Evolutionary conservation across 2,888 invertebrate species (phyloP).

Genomic region (Asteroscopus sphinx): DNA sequence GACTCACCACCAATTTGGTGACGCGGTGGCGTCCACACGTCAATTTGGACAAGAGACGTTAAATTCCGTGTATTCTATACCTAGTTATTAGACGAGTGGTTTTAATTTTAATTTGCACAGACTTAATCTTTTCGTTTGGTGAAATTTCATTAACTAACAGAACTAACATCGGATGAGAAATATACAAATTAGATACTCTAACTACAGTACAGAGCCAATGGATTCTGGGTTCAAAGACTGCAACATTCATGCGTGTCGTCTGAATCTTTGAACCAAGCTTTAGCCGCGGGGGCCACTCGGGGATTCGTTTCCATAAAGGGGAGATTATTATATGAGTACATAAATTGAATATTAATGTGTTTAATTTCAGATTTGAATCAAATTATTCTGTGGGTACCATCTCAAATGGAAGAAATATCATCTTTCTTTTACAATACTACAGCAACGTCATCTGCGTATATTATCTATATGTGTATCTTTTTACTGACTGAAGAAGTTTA

Average conservation of each 20-base stretch:
- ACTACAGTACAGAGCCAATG: constrained; percentile 7
- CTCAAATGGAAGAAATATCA: neutral
- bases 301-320: constrained; percentile 15
- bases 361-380: too few relatives aligned
- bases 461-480: too few relatives aligned
- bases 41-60: constrained; percentile 11
- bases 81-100: constrained; percentile 9
- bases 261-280: constrained; percentile 21
- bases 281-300: constrained; percentile 12
- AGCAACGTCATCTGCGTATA: too few relatives aligned
- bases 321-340: constrained; percentile 14
- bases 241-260: constrained; percentile 26
- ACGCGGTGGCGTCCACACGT: neutral
- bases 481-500: too few relatives aligned
- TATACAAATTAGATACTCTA: constrained; percentile 4
- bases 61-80: constrained; percentile 11
- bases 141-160: neutral
- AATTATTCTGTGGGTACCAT: neutral
- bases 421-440: too few relatives aligned
- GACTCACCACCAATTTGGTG: constrained; percentile 24
- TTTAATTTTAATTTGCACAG: neutral
- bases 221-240: constrained; percentile 29
- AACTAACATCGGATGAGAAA: constrained; percentile 2
- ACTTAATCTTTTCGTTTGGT: neutral
- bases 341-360: constrained; percentile 28